Conservation (phyloP, 2,113 vertebrate species). For the Apus apus region DNA sequence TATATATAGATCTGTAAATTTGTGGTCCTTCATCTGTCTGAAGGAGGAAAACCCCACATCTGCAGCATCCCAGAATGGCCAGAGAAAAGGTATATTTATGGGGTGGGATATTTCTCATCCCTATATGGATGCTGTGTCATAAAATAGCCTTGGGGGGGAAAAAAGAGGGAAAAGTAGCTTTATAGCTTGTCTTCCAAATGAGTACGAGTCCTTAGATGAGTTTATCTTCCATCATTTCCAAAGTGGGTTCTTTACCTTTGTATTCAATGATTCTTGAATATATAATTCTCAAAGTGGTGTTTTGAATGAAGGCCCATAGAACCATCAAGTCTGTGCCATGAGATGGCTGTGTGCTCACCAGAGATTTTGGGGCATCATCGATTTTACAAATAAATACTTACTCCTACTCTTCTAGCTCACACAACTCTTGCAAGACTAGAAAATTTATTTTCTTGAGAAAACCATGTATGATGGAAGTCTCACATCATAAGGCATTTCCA, state of each 20-base stretch:
- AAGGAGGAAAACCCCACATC: background rate
- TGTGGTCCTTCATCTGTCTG: background rate
- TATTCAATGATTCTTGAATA: background rate
- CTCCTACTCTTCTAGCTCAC: background rate
- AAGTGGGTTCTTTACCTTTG: background rate
- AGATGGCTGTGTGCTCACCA: background rate
- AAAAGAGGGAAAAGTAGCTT: background rate
- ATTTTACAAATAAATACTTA: background rate
- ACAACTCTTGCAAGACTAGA: accelerated
- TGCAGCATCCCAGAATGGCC: background rate
- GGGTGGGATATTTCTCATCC: background rate
- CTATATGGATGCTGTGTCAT: background rate
- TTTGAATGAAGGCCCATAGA: background rate
- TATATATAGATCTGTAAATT: background rate
- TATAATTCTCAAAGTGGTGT: background rate
- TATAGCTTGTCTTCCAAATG: background rate
- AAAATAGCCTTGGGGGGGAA: background rate
- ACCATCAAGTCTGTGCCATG: accelerated
- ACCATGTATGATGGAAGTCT: background rate
- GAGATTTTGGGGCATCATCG: background rate
- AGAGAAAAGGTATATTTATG: background rate
- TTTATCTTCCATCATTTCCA: background rate
- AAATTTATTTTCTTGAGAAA: background rate
- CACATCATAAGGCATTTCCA: background rate
- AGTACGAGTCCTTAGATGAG: background rate